Percentiles rank a stretch among this genome's conserved stretches.
phyloP scores from a whole-genome alignment of 1,140 invertebrate species.

The Cydia amplana region DNA sequence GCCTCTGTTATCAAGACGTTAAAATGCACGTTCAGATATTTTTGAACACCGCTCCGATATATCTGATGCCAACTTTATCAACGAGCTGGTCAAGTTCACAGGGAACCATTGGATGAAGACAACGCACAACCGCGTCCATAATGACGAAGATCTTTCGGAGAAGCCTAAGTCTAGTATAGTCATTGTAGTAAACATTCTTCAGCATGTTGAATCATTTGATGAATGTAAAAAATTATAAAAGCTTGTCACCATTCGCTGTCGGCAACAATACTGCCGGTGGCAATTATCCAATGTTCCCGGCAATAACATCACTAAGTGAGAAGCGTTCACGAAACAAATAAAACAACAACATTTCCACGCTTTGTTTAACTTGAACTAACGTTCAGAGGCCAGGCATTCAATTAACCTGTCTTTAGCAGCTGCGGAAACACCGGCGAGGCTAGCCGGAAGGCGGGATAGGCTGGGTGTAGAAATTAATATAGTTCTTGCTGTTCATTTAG shows the following conservation, averaged over 20 bases:
- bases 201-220: no score
- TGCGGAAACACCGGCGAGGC: background rate
- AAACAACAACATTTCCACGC: constrained; percentile 6
- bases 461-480: background rate
- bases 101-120: no score
- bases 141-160: no score
- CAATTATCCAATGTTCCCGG: background rate
- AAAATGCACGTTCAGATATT: no score
- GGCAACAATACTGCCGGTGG: background rate
- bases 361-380: constrained; percentile 9
- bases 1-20: no score
- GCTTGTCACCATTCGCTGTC: background rate
- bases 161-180: no score
- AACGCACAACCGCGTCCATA: no score
- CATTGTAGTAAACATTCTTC: no score
- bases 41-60: no score
- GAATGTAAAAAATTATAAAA: background rate
- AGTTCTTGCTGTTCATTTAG: background rate
- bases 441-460: background rate
- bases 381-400: constrained; percentile 12
- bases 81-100: no score
- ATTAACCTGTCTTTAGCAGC: constrained; percentile 30
- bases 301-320: background rate
- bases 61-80: no score
- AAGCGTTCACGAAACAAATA: background rate